Evolutionary conservation across 2,113 vertebrate genomes (phyloP).

Genomic region (Triplophysa rosa): DNA sequence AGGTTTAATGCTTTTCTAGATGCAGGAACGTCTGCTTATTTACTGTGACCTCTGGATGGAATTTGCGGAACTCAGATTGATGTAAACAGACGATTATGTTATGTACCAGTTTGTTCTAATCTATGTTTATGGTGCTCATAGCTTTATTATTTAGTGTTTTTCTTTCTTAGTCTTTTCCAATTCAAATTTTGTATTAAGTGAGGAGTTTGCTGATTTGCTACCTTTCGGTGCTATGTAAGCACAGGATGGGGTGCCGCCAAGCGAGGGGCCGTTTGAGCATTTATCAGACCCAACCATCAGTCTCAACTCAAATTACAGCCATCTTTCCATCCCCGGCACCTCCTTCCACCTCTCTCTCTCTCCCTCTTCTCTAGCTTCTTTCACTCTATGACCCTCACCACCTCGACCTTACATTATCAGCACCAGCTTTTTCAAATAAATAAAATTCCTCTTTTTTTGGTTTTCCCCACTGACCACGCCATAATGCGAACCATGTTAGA

Average conservation of each 20-base stretch:
- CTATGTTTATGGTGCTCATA: no score
- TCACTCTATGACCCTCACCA: constrained; percentile 56
- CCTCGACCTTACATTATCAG: constrained; percentile 60
- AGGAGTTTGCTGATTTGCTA: constrained; percentile 12
- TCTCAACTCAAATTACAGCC: constrained; percentile 62
- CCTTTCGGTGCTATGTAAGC: not conserved
- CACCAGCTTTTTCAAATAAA: constrained; percentile 62
- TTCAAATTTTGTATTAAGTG: not conserved
- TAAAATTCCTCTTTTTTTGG: constrained; percentile 11
- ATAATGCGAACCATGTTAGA: constrained; percentile 30
- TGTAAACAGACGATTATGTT: not conserved
- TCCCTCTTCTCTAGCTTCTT: constrained; percentile 27
- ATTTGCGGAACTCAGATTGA: not conserved
- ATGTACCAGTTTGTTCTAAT: no score
- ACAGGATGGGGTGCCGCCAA: not conserved
- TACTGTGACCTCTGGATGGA: not conserved
- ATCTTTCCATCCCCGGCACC: constrained; percentile 40
- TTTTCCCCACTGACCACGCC: not conserved
- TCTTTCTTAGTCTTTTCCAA: not conserved
- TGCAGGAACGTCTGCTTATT: not conserved
- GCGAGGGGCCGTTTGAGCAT: constrained; percentile 55
- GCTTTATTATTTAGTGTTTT: not conserved
- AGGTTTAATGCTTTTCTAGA: not conserved
- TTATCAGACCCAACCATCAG: constrained; percentile 70
- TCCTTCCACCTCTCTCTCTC: constrained; percentile 36